Base-by-base conservation (phyloP, 23 tunicate genomes). In the Oikopleura dioica region DNA sequence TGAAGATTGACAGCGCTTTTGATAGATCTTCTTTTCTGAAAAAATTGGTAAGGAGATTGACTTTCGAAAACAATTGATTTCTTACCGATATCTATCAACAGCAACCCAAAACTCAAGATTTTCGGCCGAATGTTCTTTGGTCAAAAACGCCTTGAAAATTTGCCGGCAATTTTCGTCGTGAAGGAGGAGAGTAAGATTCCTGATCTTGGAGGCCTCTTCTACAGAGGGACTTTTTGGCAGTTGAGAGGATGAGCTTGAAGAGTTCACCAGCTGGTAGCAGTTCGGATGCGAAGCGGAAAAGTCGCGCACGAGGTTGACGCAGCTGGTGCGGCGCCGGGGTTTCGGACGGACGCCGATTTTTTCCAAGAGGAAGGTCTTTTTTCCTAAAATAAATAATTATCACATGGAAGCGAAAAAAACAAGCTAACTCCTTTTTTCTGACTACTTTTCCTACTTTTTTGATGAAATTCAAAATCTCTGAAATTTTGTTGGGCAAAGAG, bases 31-130 rank as follows among this genome's bases (percentile, higher is more conserved):
- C 72, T 2, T 2, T 24, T 24, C n/a, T n/a, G n/a, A n/a, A n/a
- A n/a, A n/a, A n/a, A n/a, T n/a, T n/a, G n/a, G n/a, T n/a, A n/a
- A n/a, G n/a, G n/a, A n/a, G n/a, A n/a, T n/a, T n/a, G n/a, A n/a
- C n/a, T n/a, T n/a, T n/a, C n/a, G n/a, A n/a, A n/a, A n/a, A n/a
- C n/a, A n/a, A n/a, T n/a, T n/a, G n/a, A n/a, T n/a, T n/a, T n/a
- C n/a, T n/a, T n/a, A n/a, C n/a, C 72, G 72, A 63, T 63, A 63
- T 24, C 72, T 23, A 28, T 63, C 72, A 16, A 63, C 72, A 63
- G 72, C 72, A 2, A 63, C 16, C 72, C 72, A 63, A 63, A 63
- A 63, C 5, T 63, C 72, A 2, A 63, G 33, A 63, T 63, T 63
- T 28, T 63, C 72, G 33, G 72, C 16, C 33, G 72, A 63, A 63